Percentiles rank a stretch among this genome's conserved stretches.
phyloP scores from a whole-genome alignment of 2,888 invertebrate species.

The Heliothis peltigera region DNA sequence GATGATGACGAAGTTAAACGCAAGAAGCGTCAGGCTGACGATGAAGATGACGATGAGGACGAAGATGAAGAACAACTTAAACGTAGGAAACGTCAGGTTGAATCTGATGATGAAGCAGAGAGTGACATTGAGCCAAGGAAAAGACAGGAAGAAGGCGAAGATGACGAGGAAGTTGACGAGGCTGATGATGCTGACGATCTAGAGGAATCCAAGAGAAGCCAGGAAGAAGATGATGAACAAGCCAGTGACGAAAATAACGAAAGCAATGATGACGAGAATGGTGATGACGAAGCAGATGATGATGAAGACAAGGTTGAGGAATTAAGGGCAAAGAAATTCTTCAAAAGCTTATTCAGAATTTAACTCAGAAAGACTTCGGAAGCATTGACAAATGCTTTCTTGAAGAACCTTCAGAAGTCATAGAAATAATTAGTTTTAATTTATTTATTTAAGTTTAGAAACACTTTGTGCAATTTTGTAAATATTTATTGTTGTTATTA shows the following conservation, averaged over 20 bases:
- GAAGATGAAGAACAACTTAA: slow-evolving; percentile 4
- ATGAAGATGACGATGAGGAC: slow-evolving; percentile 12
- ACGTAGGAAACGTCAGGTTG: slow-evolving; percentile 10
- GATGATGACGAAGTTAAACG: slow-evolving; percentile 16
- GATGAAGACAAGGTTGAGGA: slow-evolving; percentile 36
- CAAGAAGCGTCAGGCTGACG: slow-evolving; percentile 38
- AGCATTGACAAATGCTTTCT: slow-evolving; percentile 71
- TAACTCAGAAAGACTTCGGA: slow-evolving; percentile 70
- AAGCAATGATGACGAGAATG: slow-evolving; percentile 20
- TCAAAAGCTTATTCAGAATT: slow-evolving; percentile 71
- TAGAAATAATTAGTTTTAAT: slow-evolving; percentile 62
- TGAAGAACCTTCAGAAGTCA: slow-evolving; percentile 67
- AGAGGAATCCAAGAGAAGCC: slow-evolving; percentile 34
- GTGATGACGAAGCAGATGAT: slow-evolving; percentile 27
- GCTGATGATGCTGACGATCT: slow-evolving; percentile 7
- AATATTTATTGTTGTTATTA: slow-evolving; percentile 72
- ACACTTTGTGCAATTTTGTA: slow-evolving; percentile 89
- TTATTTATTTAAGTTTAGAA: slow-evolving; percentile 69
- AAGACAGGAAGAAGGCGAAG: slow-evolving; percentile 25
- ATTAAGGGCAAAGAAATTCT: slow-evolving; percentile 60
- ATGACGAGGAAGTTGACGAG: slow-evolving; percentile 19
- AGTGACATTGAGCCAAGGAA: slow-evolving; percentile 9
- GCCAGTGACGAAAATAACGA: slow-evolving; percentile 31
- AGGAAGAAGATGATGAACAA: slow-evolving; percentile 43
- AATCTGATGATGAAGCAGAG: slow-evolving; percentile 9